Evolutionary conservation across 2,888 invertebrate genomes (phyloP), one percentile per base, ranked within the genome.

Genomic region (Athalia cordata): DNA sequence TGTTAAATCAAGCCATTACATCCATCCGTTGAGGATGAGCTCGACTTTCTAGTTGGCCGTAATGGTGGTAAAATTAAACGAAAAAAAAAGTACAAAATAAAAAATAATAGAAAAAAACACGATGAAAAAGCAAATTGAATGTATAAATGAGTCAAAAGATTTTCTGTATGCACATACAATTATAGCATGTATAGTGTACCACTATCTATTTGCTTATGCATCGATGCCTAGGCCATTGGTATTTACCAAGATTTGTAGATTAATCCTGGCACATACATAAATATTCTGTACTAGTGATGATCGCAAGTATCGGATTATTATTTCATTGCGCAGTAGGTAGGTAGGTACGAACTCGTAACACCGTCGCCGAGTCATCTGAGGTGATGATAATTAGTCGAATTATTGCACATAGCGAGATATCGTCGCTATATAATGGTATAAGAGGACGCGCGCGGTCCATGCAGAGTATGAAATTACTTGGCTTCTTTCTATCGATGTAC

Each of bases 381-480:
- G 70, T 70, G 57, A 70, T 70, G 70, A 70, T 70, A 70, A 70
- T 70, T 70, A 70, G 70, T 70, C 70, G 70, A 70, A 70, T 70
- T 70, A n/a, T 55, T 57, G 57, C 70, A 70, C 47, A 52, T 9
- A 7, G 1, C 8, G 8, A 52, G 52, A 52, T 7, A 52, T 52
- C 7, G 8, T 7, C 52, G 52, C 52, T 29, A 29, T 29, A 52
- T 11, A 52, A 52, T 52, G 8, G 7, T 11, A 9, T 3, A 52
- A 9, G 52, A 9, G 11, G 11, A 9, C 49, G 67, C 55, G 9
- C n/a, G 55, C 55, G 29, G 29, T 29, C 29, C 29, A 29, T 29
- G 29, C 29, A 2, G 29, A 29, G 29, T 29, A 29, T 29, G 29
- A 29, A 29, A 29, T 29, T 29, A 29, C 29, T 29, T 29, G 29